Percentiles rank a stretch among this genome's conserved stretches.
phyloP scores from a whole-genome alignment of 92 coral and sea anemone species.

The Anthopleura xanthogrammica region DNA sequence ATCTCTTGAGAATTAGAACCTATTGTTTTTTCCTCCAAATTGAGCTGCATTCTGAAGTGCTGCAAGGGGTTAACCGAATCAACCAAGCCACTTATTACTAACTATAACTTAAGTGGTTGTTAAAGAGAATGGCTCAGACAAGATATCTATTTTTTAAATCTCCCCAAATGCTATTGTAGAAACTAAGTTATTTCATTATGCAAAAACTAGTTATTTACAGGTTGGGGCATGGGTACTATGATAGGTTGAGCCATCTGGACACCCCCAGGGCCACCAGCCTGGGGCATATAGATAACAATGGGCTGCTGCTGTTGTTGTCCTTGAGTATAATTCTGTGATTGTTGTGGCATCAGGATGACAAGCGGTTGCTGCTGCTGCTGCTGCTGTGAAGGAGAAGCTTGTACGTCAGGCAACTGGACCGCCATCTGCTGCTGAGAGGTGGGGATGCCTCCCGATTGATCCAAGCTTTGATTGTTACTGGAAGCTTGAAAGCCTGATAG shows the following conservation, averaged over 20 bases:
- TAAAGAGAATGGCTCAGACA: background rate
- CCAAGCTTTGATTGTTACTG: slow-evolving; percentile 12
- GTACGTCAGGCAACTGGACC: slow-evolving; percentile 29
- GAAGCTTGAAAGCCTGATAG: background rate
- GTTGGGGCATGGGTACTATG: slow-evolving; percentile 79
- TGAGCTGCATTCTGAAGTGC: too few species aligned
- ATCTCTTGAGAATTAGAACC: too few species aligned
- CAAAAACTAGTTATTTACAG: slow-evolving; percentile 24
- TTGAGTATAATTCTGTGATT: slow-evolving; percentile 42
- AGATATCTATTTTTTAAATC: background rate
- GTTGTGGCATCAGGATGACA: slow-evolving; percentile 85
- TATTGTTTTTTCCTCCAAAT: too few species aligned
- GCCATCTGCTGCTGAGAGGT: slow-evolving; percentile 24
- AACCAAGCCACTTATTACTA: too few species aligned
- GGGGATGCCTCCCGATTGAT: slow-evolving; percentile 37
- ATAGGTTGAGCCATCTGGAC: slow-evolving; percentile 70
- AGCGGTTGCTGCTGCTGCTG: slow-evolving; percentile 62
- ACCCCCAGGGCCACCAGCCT: slow-evolving; percentile 57
- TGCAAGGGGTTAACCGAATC: too few species aligned
- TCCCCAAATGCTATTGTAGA: too few species aligned
- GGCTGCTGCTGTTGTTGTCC: slow-evolving; percentile 70
- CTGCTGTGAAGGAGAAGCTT: slow-evolving; percentile 36
- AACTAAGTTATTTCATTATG: too few species aligned
- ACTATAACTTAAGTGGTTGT: too few species aligned
- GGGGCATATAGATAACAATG: slow-evolving; percentile 87